Evolutionary conservation across 2,113 vertebrate genomes (phyloP), one percentile per base, ranked within the genome.

Genomic region (Meleagris gallopavo): DNA sequence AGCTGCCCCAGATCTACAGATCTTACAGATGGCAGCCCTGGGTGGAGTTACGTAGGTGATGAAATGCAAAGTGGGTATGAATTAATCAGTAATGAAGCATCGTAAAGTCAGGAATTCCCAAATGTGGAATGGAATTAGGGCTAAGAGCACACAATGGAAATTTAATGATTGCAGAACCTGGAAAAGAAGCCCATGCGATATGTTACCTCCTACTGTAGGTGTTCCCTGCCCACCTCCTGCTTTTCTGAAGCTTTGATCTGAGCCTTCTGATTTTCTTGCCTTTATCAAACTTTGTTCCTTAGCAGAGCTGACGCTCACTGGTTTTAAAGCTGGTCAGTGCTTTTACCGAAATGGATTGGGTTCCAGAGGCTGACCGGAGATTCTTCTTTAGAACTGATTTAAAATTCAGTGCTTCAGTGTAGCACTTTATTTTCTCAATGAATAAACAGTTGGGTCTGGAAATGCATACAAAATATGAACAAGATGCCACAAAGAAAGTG

Each of bases 1-100:
- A 78, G 22, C 30, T 69, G 73, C 52, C 83, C 88, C 89, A 95
- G 58, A 84, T 94, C 75, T 58, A 81, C 61, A 3, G 73, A 72
- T 45, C 45, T 30, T 46, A 38, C 27, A 78, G 92, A 60, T 60
- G 50, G 41, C 80, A 93, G 77, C 86, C 73, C 73, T 72, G 64
- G 88, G 86, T 94, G 95, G 92, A 57, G 92, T 41, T 93, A 15
- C 18, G 15, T 25, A 12, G 0, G 9, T 57, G 77, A 58, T 57
- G 83, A 77, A 87, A 38, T 36, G 40, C 36, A 43, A 46, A 87
- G 71, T 72, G 34, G 64, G 13, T 76, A 27, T 67, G 70, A 66
- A 79, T 45, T 93, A 27, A 17, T 15, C 54, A 62, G 30, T 78
- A 61, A 45, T 67, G 77, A 86, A 72, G 38, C 38, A 19, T 1